phyloP scores from a whole-genome alignment of 2,797 vertebrate genomes.

The Alectoris magna region DNA sequence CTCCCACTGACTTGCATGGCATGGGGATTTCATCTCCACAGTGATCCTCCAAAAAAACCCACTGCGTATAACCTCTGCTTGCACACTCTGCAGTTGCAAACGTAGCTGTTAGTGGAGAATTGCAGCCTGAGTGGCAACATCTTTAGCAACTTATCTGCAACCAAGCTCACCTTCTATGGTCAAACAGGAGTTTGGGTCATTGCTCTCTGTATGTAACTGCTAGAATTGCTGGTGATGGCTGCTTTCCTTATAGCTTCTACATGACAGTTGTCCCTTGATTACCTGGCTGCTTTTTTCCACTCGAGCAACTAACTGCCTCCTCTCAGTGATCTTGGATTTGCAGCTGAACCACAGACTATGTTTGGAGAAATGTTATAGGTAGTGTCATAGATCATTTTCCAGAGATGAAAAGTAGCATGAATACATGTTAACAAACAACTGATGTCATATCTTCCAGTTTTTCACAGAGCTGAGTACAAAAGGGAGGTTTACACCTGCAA shows the following conservation, averaged over 20 bases:
- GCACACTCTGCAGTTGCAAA: neutral
- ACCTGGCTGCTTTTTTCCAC: conserved; percentile 4
- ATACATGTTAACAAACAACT: neutral
- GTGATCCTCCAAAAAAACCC: neutral
- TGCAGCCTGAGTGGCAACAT: neutral
- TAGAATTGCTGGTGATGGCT: neutral
- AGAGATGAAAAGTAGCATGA: neutral
- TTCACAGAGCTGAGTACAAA: neutral
- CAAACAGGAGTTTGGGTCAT: neutral
- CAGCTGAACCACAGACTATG: neutral
- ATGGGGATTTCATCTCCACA: neutral
- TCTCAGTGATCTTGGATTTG: neutral
- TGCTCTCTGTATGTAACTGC: neutral
- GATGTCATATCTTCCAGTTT: neutral
- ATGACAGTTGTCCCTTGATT: conserved; percentile 16
- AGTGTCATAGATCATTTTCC: neutral
- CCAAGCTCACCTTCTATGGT: neutral
- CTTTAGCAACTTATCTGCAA: neutral
- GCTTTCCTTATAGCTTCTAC: conserved; percentile 5
- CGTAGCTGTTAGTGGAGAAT: neutral
- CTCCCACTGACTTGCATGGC: neutral
- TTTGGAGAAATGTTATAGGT: neutral
- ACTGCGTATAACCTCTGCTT: neutral
- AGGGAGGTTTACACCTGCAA: neutral
- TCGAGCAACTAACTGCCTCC: conserved; percentile 10